Base-by-base conservation (phyloP, 92 coral and sea anemone genomes). In the Ricordea florida region DNA sequence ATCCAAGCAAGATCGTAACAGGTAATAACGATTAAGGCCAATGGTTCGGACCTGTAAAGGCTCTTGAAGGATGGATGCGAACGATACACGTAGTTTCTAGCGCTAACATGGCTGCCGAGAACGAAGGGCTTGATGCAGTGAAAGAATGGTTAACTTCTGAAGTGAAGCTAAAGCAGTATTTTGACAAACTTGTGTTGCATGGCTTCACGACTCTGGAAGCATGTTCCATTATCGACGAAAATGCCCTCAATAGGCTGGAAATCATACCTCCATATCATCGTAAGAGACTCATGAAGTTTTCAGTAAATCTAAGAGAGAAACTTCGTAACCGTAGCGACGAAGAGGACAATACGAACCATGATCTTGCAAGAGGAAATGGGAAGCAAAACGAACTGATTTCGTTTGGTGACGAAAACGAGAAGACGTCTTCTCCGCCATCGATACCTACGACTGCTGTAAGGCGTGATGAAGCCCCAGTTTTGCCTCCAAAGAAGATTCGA, bases 121-220 rank as follows among this genome's bases (percentile, higher is more conserved):
- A 25, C 46, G 53, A 36, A 31, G 66, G 42, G n/a, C 17, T 70
- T 13, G 64, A 27, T 0, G 80, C 70, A 35, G 68, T 73, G 17
- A 58, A 6, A 31, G 99, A 96, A 72, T 96, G 99, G 99, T 73
- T 96, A 13, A 62, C 81, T 1, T 53, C 85, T 57, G 99, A 96
- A 55, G 99, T 96, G 24, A 92, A 83, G 64, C 80, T 96, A 14
- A 90, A 93, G 21, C 87, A 94, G 67, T 96, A 96, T 76, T 74
- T 75, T 34, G 99, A 92, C 23, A 85, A 85, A 67, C 94, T 96
- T 27, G 74, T 79, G 52, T 73, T 63, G 30, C 84, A 92, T 71
- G 97, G 99, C 14, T 96, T 79, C 57, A 61, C 65, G 22, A 75
- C 92, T 36, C 87, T 93, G 23, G 66, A 68, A 53, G 79, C 67